Conservation (phyloP, 2,888 invertebrate genomes). For the Microplitis deprimator region DNA sequence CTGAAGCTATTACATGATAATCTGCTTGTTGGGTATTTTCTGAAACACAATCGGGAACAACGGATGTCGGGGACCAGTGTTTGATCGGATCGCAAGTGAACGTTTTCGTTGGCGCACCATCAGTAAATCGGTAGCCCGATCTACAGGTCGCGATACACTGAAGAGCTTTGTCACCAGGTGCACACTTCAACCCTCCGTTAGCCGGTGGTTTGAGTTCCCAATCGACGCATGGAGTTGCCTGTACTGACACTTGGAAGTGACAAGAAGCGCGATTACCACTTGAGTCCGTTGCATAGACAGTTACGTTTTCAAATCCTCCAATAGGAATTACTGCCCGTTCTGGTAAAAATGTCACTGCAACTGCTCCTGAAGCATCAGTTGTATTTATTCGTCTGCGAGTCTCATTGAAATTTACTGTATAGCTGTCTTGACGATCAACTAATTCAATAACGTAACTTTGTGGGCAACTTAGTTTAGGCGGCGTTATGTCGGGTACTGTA, state of each 20-base stretch:
- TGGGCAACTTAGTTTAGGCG: constrained; percentile 90
- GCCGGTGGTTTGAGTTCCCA: constrained; percentile 94
- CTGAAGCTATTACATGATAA: constrained; percentile 89
- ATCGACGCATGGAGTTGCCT: constrained; percentile 94
- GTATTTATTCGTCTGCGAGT: constrained; percentile 88
- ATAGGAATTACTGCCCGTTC: constrained; percentile 89
- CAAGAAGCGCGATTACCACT: constrained; percentile 91
- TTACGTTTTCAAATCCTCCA: constrained; percentile 92
- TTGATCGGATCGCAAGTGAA: constrained; percentile 87
- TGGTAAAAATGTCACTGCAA: constrained; percentile 81
- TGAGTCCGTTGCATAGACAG: constrained; percentile 89
- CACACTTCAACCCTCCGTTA: constrained; percentile 89
- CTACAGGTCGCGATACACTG: constrained; percentile 93
- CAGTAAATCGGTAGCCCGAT: constrained; percentile 90
- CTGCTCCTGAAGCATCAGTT: constrained; percentile 90
- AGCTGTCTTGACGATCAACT: constrained; percentile 90
- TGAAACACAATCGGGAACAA: constrained; percentile 95
- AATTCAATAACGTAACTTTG: constrained; percentile 95
- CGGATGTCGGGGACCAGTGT: constrained; percentile 89
- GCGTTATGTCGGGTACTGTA: constrained; percentile 92
- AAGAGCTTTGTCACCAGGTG: constrained; percentile 85
- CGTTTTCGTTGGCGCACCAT: constrained; percentile 89
- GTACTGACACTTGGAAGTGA: constrained; percentile 93
- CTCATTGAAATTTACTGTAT: constrained; percentile 92
- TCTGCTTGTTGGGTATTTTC: constrained; percentile 97